These are phyloP conservation scores for Cabera pusaria DNA, from an alignment of 2,888 invertebrate species.

Conservation along the genomic window DNA sequence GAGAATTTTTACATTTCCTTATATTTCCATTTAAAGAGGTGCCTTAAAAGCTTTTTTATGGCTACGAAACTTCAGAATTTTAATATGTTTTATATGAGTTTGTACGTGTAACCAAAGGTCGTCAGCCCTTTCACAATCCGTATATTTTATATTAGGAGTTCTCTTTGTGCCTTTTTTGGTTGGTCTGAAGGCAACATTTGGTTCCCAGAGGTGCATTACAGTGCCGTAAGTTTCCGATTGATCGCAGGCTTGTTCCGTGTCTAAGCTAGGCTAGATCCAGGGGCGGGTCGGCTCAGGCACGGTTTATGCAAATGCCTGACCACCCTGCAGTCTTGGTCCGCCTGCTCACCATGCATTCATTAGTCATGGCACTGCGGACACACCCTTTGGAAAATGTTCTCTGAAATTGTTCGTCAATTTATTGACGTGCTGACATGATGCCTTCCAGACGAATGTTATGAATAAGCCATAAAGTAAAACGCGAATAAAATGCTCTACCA, in stretches of 20 bases:
- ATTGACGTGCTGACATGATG: conserved; percentile 3
- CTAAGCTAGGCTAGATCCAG: conserved; percentile 30
- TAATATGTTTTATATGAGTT: conserved; percentile 21
- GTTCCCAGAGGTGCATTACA: background rate
- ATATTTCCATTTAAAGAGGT: conserved; percentile 32
- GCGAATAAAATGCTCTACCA: background rate
- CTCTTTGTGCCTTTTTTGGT: conserved; percentile 6
- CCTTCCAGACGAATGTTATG: conserved; percentile 10
- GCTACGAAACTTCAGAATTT: conserved; percentile 26
- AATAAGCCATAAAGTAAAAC: conserved; percentile 7
- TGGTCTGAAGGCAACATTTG: background rate
- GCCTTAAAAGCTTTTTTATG: conserved; percentile 35
- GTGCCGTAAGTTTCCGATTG: conserved; percentile 4
- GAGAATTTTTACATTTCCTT: conserved; percentile 32
- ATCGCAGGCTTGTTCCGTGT: conserved; percentile 38
- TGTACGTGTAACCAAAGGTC: conserved; percentile 23
- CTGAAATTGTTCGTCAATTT: conserved; percentile 17
- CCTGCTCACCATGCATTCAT: conserved; percentile 39
- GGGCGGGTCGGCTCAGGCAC: conserved; percentile 53
- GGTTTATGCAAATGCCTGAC: conserved; percentile 75
- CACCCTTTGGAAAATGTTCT: conserved; percentile 33
- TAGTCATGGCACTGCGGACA: conserved; percentile 38
- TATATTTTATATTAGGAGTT: conserved; percentile 1
- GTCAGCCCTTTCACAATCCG: conserved; percentile 23
- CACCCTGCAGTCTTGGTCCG: conserved; percentile 47